These are phyloP conservation scores for Cheilosia scutellata DNA, from an alignment of 2,888 invertebrate genomes.

Conservation along the genomic window DNA sequence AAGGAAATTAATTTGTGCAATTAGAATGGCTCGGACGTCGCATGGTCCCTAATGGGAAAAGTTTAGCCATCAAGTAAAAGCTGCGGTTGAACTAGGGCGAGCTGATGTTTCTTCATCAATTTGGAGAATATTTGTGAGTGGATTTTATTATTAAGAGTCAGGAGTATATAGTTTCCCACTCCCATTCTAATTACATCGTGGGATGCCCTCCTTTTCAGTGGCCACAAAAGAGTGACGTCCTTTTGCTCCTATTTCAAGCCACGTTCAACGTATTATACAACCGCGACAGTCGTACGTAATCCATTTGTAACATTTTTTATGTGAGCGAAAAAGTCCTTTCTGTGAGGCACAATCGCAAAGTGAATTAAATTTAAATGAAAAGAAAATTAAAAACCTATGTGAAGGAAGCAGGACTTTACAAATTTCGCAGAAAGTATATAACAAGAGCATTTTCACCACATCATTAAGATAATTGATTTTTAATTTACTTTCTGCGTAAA, in stretches of 20 bases:
- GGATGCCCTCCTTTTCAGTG: no score
- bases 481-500: conserved; percentile 56
- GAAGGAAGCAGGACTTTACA: neutral
- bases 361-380: conserved; percentile 50
- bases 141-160: neutral
- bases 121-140: neutral
- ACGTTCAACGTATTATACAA: neutral
- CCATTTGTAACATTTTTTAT: neutral
- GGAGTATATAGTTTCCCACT: no score
- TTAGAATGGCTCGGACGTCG: conserved; percentile 20
- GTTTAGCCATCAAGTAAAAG: conserved; percentile 5
- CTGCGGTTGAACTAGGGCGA: conserved; percentile 2
- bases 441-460: conserved; percentile 41
- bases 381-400: conserved; percentile 20
- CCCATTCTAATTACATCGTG: neutral
- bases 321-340: neutral
- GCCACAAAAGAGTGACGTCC: neutral
- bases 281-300: neutral
- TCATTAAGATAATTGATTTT: conserved; percentile 71
- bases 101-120: neutral
- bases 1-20: conserved; percentile 44
- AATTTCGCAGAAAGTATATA: conserved; percentile 46
- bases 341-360: conserved; percentile 3
- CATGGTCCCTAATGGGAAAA: conserved; percentile 1
- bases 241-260: neutral